Evolutionary conservation across 2,888 invertebrate genomes (phyloP).

Genomic region (Dolomedes plantarius): DNA sequence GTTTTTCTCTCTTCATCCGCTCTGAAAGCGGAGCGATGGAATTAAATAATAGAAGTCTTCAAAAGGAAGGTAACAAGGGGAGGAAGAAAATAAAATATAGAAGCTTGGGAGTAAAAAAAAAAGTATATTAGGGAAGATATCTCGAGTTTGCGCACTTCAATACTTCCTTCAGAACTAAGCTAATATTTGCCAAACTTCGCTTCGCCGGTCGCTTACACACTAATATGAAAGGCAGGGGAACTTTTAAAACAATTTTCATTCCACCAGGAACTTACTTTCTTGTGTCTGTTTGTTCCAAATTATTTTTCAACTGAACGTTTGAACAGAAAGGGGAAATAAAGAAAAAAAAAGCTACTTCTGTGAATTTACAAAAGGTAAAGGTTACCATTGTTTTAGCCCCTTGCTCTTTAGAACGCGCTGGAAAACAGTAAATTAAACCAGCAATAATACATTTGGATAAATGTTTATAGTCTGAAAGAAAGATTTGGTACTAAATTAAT

Average conservation of each 20-base stretch:
- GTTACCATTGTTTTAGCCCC: too few species aligned
- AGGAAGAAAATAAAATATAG: slow-evolving; percentile 24
- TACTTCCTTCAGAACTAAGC: slow-evolving; percentile 48
- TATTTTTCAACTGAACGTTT: slow-evolving; percentile 6
- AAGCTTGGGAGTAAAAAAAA: slow-evolving; percentile 5
- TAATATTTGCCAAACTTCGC: slow-evolving; percentile 55
- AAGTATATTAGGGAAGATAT: slow-evolving; percentile 47
- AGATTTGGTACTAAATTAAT: too few species aligned
- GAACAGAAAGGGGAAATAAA: too few species aligned
- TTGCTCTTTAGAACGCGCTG: too few species aligned
- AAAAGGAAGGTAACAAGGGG: slow-evolving; percentile 12
- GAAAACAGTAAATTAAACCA: too few species aligned
- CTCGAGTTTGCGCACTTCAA: slow-evolving; percentile 30
- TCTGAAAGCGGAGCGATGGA: slow-evolving; percentile 8
- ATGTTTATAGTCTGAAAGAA: too few species aligned
- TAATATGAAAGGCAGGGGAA: slow-evolving; percentile 55
- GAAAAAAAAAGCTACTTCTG: too few species aligned
- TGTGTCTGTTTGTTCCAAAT: slow-evolving; percentile 30
- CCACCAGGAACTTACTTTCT: slow-evolving; percentile 44
- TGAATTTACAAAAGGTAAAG: too few species aligned
- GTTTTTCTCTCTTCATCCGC: slow-evolving; percentile 9
- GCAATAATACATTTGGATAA: too few species aligned
- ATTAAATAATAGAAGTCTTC: slow-evolving; percentile 56
- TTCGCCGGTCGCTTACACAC: slow-evolving; percentile 13
- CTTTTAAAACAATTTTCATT: slow-evolving; percentile 70